Percentiles rank a stretch among this genome's conserved stretches.
phyloP scores from a whole-genome alignment of 1,140 invertebrate species.

The Trigoniulus corallinus region DNA sequence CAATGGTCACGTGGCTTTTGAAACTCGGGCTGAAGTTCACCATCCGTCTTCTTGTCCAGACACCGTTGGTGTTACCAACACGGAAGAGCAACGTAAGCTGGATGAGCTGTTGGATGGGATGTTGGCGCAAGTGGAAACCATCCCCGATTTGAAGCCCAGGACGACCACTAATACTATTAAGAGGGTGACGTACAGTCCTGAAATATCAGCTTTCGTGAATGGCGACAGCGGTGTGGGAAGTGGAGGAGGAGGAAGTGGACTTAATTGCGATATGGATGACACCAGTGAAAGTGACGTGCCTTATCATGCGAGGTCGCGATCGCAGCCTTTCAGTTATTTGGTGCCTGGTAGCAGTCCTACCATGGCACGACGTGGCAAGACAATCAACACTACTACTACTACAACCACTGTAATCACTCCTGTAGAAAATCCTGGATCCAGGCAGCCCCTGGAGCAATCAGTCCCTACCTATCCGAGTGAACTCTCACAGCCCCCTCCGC shows the following conservation, averaged over 20 bases:
- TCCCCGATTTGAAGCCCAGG: slow-evolving; percentile 38
- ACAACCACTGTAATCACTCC: neutral
- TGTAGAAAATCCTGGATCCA: too few species aligned
- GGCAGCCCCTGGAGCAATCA: too few species aligned
- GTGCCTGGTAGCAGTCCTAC: slow-evolving; percentile 14
- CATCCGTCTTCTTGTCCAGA: neutral
- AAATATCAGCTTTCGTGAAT: neutral
- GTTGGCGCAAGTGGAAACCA: slow-evolving; percentile 61
- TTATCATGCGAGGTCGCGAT: slow-evolving; percentile 63
- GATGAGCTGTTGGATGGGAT: slow-evolving; percentile 61
- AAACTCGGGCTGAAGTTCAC: neutral
- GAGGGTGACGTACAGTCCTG: slow-evolving; percentile 3
- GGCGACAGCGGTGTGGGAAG: neutral
- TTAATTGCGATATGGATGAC: slow-evolving; percentile 8
- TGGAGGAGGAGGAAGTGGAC: neutral
- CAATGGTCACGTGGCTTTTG: neutral
- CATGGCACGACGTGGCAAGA: slow-evolving; percentile 21
- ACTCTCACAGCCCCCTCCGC: neutral
- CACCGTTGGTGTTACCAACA: neutral
- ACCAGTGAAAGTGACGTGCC: slow-evolving; percentile 31
- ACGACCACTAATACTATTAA: slow-evolving; percentile 9
- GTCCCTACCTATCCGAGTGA: too few species aligned
- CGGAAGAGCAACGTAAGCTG: slow-evolving; percentile 32
- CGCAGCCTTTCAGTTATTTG: slow-evolving; percentile 58
- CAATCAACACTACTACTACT: slow-evolving; percentile 34